Evolutionary conservation across 1,140 invertebrate genomes (phyloP).

Genomic region (Augochlora pura): DNA sequence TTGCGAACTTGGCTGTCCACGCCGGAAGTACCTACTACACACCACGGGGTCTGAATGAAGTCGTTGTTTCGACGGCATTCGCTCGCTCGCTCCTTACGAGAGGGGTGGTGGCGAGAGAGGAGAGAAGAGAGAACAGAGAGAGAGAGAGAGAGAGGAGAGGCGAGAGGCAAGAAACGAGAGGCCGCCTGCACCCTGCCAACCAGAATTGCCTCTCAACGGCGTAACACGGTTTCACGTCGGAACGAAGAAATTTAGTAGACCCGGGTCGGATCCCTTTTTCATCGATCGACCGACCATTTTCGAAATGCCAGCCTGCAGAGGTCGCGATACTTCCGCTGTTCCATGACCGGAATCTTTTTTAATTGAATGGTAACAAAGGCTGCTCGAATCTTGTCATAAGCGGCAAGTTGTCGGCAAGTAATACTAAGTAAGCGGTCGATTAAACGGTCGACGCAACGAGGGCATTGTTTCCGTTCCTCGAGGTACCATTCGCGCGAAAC

Average conservation of each 20-base stretch:
- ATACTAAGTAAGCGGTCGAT: neutral
- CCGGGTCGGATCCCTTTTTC: too few relatives aligned
- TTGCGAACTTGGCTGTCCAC: conserved; percentile 42
- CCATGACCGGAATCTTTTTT: neutral
- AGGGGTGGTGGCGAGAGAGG: neutral
- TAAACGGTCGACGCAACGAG: neutral
- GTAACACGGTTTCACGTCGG: neutral
- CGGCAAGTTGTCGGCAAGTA: too few relatives aligned
- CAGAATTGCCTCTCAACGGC: too few relatives aligned
- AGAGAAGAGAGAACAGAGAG: neutral
- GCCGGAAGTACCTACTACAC: conserved; percentile 49
- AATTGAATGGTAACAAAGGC: neutral
- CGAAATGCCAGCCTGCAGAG: too few relatives aligned
- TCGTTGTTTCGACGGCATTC: conserved; percentile 40
- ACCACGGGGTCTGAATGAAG: conserved; percentile 32
- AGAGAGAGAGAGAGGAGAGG: too few relatives aligned
- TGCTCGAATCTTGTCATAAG: neutral
- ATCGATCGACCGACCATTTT: too few relatives aligned
- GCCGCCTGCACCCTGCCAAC: too few relatives aligned
- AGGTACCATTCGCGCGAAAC: neutral
- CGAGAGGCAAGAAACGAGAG: too few relatives aligned
- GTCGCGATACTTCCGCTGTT: too few relatives aligned
- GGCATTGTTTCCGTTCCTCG: neutral
- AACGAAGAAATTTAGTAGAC: neutral
- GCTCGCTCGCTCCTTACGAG: neutral